Evolutionary conservation across 30 jellyfish, hydroid and myxozoan species (phyloP).

Genomic region (Cassiopea andromeda): DNA sequence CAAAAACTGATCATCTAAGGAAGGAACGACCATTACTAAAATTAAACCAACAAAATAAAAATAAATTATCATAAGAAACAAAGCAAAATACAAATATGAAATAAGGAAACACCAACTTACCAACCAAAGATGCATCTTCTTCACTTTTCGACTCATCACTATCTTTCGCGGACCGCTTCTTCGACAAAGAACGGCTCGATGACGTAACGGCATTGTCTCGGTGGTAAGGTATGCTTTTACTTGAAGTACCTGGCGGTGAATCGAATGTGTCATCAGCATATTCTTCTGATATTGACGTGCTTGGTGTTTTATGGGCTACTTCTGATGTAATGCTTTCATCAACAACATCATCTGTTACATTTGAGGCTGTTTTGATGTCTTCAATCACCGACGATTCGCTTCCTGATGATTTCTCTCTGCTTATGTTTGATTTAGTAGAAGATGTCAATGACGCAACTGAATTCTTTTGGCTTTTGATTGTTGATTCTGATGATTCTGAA

Average conservation of each 20-base stretch:
- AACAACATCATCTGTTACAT: conserved; percentile 39
- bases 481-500: conserved; percentile 71
- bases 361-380: conserved; percentile 58
- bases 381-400: conserved; percentile 75
- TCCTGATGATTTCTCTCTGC: conserved; percentile 55
- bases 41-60: not conserved
- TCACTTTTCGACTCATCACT: conserved; percentile 76
- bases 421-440: conserved; percentile 30
- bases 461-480: conserved; percentile 19
- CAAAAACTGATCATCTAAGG: too few relatives aligned
- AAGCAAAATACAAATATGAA: not conserved
- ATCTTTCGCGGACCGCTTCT: conserved; percentile 40
- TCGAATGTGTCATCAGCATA: conserved; percentile 73
- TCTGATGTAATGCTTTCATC: conserved; percentile 61
- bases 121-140: conserved; percentile 64
- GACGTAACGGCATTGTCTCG: conserved; percentile 23
- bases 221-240: conserved; percentile 17
- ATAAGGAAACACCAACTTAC: conserved; percentile 10
- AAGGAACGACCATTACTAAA: too few relatives aligned
- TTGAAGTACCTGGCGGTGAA: conserved; percentile 56
- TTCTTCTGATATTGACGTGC: conserved; percentile 39
- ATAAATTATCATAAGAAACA: not conserved
- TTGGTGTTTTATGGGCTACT: conserved; percentile 24
- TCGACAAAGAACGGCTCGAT: conserved; percentile 6
- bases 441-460: conserved; percentile 44